Evolutionary conservation across 2,797 vertebrate genomes (phyloP).

Genomic region (Coranthus polyacanthus): DNA sequence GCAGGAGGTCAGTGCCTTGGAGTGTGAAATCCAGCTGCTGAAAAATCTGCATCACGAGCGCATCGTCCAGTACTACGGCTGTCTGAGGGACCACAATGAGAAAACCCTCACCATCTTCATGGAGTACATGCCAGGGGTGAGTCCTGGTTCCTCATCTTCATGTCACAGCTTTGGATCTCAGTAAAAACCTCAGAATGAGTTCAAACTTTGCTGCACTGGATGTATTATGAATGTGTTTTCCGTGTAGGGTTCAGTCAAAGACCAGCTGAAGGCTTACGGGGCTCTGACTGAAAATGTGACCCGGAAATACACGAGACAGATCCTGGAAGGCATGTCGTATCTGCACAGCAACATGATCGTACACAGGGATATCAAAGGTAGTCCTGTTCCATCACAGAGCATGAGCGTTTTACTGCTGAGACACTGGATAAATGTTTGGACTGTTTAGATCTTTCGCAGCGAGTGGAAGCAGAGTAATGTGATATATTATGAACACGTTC

Average conservation of each 20-base stretch:
- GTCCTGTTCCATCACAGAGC: background rate
- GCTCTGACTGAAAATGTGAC: constrained; percentile 97
- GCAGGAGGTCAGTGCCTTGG: constrained; percentile 96
- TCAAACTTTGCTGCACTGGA: too few species aligned
- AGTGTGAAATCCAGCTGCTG: constrained; percentile 98
- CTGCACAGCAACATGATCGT: constrained; percentile 99
- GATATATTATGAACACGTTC: constrained; percentile 11
- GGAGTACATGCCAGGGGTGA: constrained; percentile 99
- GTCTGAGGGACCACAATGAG: constrained; percentile 92
- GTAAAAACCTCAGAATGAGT: too few species aligned
- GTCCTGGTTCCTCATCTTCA: constrained; percentile 17
- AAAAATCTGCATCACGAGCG: constrained; percentile 97
- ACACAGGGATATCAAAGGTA: constrained; percentile 98
- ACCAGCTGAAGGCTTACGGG: constrained; percentile 97
- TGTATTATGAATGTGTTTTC: too few species aligned
- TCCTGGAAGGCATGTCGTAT: constrained; percentile 97
- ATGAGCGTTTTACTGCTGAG: too few species aligned
- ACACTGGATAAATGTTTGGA: background rate
- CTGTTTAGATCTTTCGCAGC: background rate
- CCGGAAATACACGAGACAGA: constrained; percentile 96
- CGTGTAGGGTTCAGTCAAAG: constrained; percentile 95
- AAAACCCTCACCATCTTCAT: constrained; percentile 98
- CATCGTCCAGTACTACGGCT: constrained; percentile 97
- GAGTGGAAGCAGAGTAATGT: background rate
- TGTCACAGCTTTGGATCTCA: background rate